Evolutionary conservation across 2,797 vertebrate genomes (phyloP).

Genomic region (Liparis tanakae): DNA sequence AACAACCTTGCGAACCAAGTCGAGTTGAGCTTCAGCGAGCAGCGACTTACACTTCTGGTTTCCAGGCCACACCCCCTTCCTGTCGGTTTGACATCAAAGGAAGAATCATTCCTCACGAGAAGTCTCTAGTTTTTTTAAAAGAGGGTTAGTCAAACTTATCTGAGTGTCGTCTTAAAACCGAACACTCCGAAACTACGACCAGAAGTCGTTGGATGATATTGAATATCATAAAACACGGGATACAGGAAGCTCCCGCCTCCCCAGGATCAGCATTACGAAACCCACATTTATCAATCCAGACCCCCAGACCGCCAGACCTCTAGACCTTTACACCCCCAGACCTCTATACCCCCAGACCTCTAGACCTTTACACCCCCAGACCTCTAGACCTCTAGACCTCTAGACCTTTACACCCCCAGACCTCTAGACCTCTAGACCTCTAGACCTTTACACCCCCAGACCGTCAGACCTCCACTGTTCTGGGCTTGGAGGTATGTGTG

Average conservation of each 20-base stretch:
- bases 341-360: conserved; percentile 25
- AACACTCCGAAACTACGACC: background rate
- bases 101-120: background rate
- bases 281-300: conserved; percentile 21
- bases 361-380: conserved; percentile 19
- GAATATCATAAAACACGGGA: background rate
- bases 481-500: background rate
- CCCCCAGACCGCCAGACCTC: conserved; percentile 21
- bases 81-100: conserved; percentile 3
- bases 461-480: conserved; percentile 22
- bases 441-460: too few relatives aligned
- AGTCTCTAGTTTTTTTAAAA: conserved; percentile 1
- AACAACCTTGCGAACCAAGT: conserved; percentile 50
- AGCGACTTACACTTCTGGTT: conserved; percentile 60
- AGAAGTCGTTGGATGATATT: background rate
- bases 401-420: too few relatives aligned
- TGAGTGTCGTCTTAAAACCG: background rate
- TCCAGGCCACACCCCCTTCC: conserved; percentile 56
- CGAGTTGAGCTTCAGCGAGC: conserved; percentile 39
- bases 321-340: too few relatives aligned
- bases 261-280: conserved; percentile 18
- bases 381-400: background rate
- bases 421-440: background rate
- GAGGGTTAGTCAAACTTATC: background rate
- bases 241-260: conserved; percentile 17